Conservation (phyloP, 2,797 vertebrate species). For the Melopsittacus undulatus region DNA sequence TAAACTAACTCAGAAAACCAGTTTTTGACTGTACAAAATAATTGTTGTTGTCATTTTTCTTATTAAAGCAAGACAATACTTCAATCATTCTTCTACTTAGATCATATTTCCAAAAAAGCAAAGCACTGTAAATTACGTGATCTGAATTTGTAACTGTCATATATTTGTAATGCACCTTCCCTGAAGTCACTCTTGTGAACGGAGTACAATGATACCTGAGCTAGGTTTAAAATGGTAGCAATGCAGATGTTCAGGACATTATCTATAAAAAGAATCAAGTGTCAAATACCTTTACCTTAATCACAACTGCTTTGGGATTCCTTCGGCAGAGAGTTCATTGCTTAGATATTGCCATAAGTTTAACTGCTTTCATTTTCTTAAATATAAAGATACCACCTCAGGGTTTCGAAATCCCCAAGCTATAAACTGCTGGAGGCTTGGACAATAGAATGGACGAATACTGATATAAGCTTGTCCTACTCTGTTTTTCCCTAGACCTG, state of each 20-base stretch:
- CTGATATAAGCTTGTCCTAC: not conserved
- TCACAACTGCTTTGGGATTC: not conserved
- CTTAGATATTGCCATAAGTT: not conserved
- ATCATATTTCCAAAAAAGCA: not conserved
- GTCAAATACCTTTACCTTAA: not conserved
- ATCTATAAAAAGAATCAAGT: not conserved
- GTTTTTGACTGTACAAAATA: not conserved
- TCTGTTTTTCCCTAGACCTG: not conserved
- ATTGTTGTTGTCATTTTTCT: not conserved
- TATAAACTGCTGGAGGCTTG: not conserved
- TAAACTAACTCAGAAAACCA: not conserved
- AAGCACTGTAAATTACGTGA: not conserved
- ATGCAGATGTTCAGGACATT: not conserved
- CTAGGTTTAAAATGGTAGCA: not conserved
- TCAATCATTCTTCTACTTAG: not conserved
- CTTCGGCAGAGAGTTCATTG: not conserved
- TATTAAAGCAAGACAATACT: not conserved
- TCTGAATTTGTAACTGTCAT: not conserved
- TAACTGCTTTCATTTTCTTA: not conserved
- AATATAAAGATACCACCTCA: not conserved
- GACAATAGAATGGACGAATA: not conserved
- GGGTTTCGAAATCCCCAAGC: not conserved
- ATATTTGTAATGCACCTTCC: not conserved
- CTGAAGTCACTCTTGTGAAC: not conserved
- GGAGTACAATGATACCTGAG: not conserved